Evolutionary conservation across 2,888 invertebrate species (phyloP), one percentile per base, ranked within the genome.

Genomic region (Herminia tarsipennalis): DNA sequence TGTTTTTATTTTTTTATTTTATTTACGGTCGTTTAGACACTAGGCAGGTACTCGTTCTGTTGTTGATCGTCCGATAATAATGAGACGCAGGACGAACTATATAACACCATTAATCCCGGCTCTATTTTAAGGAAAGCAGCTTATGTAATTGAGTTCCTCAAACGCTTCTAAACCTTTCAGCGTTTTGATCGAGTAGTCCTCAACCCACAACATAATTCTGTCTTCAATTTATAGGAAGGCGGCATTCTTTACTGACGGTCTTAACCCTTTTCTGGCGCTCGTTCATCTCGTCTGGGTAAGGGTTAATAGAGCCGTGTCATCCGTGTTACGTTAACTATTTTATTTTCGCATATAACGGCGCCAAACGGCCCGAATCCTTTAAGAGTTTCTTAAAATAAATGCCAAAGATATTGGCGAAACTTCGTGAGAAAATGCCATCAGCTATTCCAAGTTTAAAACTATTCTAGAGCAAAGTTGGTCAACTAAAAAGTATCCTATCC

Each of bases 281-380:
- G 36, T 46, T 46, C 46, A 36, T 46, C 30, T 40, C 35, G 16
- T n/a, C 35, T 27, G 21, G 35, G 30, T 39, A 35, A 30, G 40
- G 40, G 46, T 40, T 46, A 46, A 46, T 46, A 46, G 40, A 40
- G 46, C 25, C 30, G 40, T 46, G 39, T 46, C 46, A 35, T 40
- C 29, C 34, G 22, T 29, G 45, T 45, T 34, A 45, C 45, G 24
- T 39, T 39, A 39, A 42, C 35, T 36, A 36, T 42, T 36, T 42
- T 36, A 42, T 42, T 24, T 36, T 42, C 24, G 2, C 37, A 32
- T 25, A 20, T 4, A 20, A 20, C 27, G 32, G 25, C 25, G 12
- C 12, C 17, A 18, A 1, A n/a, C 16, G 17, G n/a, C n/a, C 33
- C 25, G 17, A 17, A 27, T 33, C 13, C 12, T 18, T 18, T 18